These are phyloP conservation scores for Eulemur rufifrons DNA, from an alignment of 2,113 vertebrate genomes.

Conservation along the genomic window DNA sequence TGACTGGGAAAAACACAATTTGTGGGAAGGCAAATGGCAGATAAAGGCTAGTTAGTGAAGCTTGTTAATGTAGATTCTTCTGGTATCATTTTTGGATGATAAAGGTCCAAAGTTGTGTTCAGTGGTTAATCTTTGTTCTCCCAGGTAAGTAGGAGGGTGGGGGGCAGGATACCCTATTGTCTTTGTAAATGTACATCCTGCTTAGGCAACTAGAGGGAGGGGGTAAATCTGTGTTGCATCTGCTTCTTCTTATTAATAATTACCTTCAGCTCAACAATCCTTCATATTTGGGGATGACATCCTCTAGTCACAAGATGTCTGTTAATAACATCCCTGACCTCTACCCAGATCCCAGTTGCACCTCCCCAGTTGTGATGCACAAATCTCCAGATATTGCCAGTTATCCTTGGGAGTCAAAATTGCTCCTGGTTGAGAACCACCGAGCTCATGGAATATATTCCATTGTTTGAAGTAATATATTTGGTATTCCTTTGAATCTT, in stretches of 20 bases:
- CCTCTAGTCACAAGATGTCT: neutral
- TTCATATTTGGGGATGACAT: neutral
- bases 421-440: neutral
- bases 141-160: neutral
- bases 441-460: neutral
- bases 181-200: neutral
- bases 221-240: fast-evolving
- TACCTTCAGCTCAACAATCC: neutral
- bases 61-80: neutral
- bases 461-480: neutral
- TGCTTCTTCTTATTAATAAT: neutral
- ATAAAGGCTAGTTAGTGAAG: neutral
- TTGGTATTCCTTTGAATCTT: neutral
- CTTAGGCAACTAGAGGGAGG: neutral
- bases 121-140: neutral
- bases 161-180: neutral
- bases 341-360: neutral
- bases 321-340: neutral
- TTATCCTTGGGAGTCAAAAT: neutral
- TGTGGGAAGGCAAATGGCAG: no score
- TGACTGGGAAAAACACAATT: no score
- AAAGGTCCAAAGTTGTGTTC: neutral
- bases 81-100: neutral
- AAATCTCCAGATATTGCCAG: neutral
- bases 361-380: neutral